Conservation (phyloP, 2,113 vertebrate genomes). For the Tyrannus savana region DNA sequence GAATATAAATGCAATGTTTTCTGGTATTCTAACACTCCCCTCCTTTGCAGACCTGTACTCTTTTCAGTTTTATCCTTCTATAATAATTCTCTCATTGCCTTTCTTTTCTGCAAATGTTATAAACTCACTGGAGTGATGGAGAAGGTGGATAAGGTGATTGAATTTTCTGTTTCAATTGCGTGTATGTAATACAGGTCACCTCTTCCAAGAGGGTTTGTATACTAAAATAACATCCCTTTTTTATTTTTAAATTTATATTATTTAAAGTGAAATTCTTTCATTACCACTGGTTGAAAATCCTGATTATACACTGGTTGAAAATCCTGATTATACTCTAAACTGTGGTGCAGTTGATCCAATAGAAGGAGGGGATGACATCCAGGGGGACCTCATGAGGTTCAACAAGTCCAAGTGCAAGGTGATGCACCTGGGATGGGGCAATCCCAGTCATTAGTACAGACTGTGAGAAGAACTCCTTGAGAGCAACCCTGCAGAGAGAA, state of each 20-base stretch:
- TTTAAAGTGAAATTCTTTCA: neutral
- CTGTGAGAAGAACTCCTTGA: neutral
- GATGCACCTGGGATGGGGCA: neutral
- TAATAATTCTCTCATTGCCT: neutral
- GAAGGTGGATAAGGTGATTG: neutral
- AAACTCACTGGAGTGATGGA: neutral
- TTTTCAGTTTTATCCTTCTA: neutral
- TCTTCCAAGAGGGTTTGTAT: neutral
- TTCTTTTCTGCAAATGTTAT: neutral
- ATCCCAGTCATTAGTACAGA: neutral
- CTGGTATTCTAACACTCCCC: neutral
- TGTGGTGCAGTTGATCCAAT: neutral
- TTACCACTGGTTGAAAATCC: neutral
- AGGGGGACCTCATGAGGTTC: neutral
- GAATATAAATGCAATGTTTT: neutral
- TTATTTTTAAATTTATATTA: neutral
- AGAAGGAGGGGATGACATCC: neutral
- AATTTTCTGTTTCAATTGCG: neutral
- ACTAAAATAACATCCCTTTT: neutral
- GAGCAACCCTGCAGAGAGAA: neutral
- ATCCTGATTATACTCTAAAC: neutral
- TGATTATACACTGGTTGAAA: too few species aligned
- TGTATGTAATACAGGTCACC: neutral
- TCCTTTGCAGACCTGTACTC: neutral
- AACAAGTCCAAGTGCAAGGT: neutral